Percentiles rank a stretch among this genome's conserved stretches.
Conservation (phyloP, 1,140 invertebrate genomes). For the Dendrolimus kikuchii region DNA sequence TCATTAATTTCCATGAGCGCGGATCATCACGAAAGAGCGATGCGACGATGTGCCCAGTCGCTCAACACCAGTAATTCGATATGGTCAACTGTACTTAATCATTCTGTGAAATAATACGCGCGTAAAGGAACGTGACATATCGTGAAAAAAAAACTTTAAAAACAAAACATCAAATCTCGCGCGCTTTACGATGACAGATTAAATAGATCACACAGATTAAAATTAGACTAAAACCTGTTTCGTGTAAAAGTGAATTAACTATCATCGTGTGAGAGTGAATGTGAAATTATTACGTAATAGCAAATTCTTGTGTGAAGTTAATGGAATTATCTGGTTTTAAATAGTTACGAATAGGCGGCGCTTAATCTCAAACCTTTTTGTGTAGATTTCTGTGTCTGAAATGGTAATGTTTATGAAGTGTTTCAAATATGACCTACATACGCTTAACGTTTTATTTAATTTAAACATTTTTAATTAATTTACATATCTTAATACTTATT, state of each 20-base stretch:
- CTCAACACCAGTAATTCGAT: constrained; percentile 61
- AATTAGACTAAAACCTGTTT: constrained; percentile 32
- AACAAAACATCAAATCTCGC: constrained; percentile 36
- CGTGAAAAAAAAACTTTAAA: constrained; percentile 18
- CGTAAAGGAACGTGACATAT: constrained; percentile 16
- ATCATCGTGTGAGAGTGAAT: constrained; percentile 56
- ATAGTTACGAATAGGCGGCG: no score
- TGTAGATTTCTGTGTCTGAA: no score
- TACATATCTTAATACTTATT: no score
- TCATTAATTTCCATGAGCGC: constrained; percentile 46
- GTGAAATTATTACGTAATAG: constrained; percentile 59
- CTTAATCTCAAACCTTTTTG: no score
- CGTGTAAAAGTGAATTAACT: constrained; percentile 62
- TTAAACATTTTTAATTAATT: no score
- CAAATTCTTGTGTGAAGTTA: constrained; percentile 31
- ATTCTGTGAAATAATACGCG: constrained; percentile 21
- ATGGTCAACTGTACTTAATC: constrained; percentile 65
- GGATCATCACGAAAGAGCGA: constrained; percentile 57
- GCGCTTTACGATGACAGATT: constrained; percentile 32
- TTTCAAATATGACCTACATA: no score
- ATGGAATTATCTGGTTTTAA: constrained; percentile 24
- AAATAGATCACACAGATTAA: constrained; percentile 20
- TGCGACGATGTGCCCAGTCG: constrained; percentile 53
- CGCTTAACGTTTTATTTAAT: no score
- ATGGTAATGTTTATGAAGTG: no score